phyloP scores from a whole-genome alignment of 2,888 invertebrate species.

The Epinotia ramella region DNA sequence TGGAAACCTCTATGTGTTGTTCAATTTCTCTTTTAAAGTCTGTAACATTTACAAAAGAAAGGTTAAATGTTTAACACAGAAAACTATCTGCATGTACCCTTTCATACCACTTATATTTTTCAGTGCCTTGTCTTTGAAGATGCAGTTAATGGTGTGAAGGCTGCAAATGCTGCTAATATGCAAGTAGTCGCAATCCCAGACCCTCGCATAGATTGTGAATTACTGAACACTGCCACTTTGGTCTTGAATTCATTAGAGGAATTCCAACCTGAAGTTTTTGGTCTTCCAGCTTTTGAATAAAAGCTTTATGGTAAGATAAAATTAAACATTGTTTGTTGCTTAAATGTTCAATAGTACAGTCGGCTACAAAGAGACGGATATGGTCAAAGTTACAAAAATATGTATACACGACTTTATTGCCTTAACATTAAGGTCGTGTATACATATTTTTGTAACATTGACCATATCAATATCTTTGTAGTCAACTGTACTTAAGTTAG shows the following conservation, averaged over 20 bases:
- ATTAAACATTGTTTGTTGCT: background rate
- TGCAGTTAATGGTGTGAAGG: conserved; percentile 94
- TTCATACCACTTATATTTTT: conserved; percentile 50
- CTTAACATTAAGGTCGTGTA: no score
- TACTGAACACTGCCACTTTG: conserved; percentile 84
- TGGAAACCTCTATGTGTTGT: no score
- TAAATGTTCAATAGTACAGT: conserved; percentile 18
- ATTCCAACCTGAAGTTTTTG: conserved; percentile 93
- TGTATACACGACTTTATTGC: no score
- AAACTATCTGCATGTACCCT: no score
- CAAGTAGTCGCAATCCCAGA: conserved; percentile 93
- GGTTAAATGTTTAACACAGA: no score
- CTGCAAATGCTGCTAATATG: conserved; percentile 93
- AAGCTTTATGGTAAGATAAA: conserved; percentile 27
- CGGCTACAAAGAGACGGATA: no score
- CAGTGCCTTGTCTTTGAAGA: conserved; percentile 96
- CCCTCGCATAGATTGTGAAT: conserved; percentile 65
- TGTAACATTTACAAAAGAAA: no score
- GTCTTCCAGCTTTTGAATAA: conserved; percentile 86
- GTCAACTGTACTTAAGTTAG: conserved; percentile 43
- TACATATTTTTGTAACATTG: no score
- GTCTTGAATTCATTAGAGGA: conserved; percentile 90
- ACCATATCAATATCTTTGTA: no score
- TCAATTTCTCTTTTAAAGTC: no score
- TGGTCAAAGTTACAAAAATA: no score